Conservation (phyloP, 2,888 invertebrate genomes). For the Cheilosia pagana region DNA sequence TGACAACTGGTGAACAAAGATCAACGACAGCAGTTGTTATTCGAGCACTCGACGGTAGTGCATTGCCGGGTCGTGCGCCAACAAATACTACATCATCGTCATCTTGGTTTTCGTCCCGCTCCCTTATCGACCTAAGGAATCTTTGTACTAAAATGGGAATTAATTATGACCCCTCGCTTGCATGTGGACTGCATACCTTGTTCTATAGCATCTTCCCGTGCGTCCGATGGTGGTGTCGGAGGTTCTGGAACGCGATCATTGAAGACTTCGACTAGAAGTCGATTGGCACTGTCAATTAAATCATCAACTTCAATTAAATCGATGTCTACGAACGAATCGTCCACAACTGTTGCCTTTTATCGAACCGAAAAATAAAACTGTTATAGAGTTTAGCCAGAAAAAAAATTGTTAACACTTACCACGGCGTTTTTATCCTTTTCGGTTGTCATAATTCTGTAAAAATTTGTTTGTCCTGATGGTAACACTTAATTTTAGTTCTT, state of each 20-base stretch:
- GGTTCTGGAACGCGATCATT: background rate
- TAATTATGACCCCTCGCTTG: background rate
- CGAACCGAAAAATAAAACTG: background rate
- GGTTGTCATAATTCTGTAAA: conserved; percentile 27
- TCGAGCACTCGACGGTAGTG: conserved; percentile 41
- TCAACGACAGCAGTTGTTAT: conserved; percentile 57
- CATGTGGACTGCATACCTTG: conserved; percentile 30
- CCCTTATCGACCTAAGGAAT: conserved; percentile 57
- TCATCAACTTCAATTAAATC: conserved; percentile 62
- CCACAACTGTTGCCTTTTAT: conserved; percentile 13
- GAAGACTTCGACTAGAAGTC: conserved; percentile 60
- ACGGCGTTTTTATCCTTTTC: conserved; percentile 4
- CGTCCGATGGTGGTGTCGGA: too few species aligned
- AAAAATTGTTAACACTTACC: background rate
- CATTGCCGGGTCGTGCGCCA: conserved; percentile 60
- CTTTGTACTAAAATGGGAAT: conserved; percentile 46
- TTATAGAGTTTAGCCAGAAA: background rate
- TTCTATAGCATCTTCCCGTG: conserved; percentile 51
- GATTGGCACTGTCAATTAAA: conserved; percentile 51
- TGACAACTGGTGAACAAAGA: conserved; percentile 49
- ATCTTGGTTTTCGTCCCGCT: conserved; percentile 32
- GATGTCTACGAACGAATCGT: conserved; percentile 53
- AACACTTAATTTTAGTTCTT: background rate
- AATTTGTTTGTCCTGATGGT: conserved; percentile 9
- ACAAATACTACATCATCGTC: conserved; percentile 74